Base-by-base conservation (phyloP, 2,113 vertebrate genomes). In the Siniperca knerii region DNA sequence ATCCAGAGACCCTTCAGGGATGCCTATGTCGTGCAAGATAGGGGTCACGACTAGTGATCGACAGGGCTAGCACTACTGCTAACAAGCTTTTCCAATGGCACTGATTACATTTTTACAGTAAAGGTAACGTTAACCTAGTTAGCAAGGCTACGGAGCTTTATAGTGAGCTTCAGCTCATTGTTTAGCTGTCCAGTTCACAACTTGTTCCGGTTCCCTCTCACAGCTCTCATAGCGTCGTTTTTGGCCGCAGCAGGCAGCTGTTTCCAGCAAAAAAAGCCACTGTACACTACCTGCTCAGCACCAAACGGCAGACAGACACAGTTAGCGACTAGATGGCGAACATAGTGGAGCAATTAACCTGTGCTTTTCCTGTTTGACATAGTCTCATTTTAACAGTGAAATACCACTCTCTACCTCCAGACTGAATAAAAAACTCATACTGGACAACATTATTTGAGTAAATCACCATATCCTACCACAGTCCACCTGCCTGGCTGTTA, bases 401-500 rank as follows among this genome's bases (percentile, higher is more conserved):
- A 68, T 55, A 33, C 35, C 60, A 58, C 46, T 21, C 57, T n/a
- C 21, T 16, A 33, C 52, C 60, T 55, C 42, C 65, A 57, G 7
- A 55, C 50, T 83, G 37, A 82, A 79, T 29, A 60, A 35, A 40
- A 62, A 84, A 1, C 21, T 57, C 69, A 40, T 37, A 16, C 48
- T 37, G 40, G n/a, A 58, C 42, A 40, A n/a, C 48, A 37, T 3
- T 3, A 60, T 64, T 61, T 33, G 52, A 64, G 66, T 57, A 42
- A 86, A 83, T 80, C 48, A 81, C 37, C 44, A 20, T 48, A 37
- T 73, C 13, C 60, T 23, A 8, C 25, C 62, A 16, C 48, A 52
- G 62, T 78, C 67, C 75, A 70, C 72, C 78, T 70, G 64, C n/a
- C 74, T 44, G 42, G 3, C 68, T 74, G 48, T 75, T 64, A 71